A percentile compares a stretch with the other conserved stretches of the same genome.
phyloP scores from a whole-genome alignment of 2,113 vertebrate genomes.

The Cepphus grylle region DNA sequence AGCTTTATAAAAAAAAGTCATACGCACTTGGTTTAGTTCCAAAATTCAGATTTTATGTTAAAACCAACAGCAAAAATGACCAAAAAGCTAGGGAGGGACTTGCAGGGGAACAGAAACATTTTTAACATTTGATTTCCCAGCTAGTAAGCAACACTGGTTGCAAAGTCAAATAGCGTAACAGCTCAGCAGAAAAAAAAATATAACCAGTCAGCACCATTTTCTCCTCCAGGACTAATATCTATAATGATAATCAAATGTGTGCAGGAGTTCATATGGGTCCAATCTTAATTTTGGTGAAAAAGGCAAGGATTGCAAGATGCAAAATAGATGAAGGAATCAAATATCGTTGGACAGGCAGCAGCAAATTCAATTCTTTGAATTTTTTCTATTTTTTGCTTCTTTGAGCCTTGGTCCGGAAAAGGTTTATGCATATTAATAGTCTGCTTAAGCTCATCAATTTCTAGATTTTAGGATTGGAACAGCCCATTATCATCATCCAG shows the following conservation, averaged over 20 bases:
- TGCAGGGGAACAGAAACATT: neutral
- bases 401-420: neutral
- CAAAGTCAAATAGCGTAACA: slow-evolving; percentile 9
- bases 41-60: neutral
- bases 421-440: neutral
- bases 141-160: neutral
- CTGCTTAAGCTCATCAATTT: neutral
- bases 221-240: neutral
- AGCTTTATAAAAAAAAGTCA: neutral
- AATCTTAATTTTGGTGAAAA: neutral
- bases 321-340: neutral
- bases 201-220: neutral
- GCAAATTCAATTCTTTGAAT: neutral
- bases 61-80: neutral
- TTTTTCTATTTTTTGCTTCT: neutral
- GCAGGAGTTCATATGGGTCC: neutral
- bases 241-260: neutral
- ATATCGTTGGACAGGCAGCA: neutral
- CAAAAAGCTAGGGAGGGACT: neutral
- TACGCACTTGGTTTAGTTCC: neutral
- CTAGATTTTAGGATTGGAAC: neutral
- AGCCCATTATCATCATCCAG: neutral
- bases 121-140: neutral
- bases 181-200: neutral
- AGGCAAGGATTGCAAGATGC: neutral